These are phyloP conservation scores for Sarcophaga peregrina DNA, from an alignment of 1,140 invertebrate species.

Conservation along the genomic window DNA sequence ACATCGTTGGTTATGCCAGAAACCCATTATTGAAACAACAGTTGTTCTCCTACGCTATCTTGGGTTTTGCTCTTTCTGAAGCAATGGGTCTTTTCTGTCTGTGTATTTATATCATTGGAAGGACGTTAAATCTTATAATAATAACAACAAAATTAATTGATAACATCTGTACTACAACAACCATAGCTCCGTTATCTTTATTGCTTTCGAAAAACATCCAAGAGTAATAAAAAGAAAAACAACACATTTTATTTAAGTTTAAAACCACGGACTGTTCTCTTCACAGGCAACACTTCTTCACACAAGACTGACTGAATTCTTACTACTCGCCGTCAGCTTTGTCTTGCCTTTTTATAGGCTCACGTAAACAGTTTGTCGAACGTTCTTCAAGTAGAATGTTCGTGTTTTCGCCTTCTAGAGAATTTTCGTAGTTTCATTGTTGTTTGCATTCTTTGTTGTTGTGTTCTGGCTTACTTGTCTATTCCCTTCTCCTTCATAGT, in stretches of 20 bases:
- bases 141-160: slow-evolving; percentile 41
- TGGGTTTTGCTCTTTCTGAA: slow-evolving; percentile 99
- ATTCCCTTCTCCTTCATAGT: too few relatives aligned
- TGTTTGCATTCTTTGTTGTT: too few relatives aligned
- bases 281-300: too few relatives aligned
- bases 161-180: slow-evolving; percentile 46
- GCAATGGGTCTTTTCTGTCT: slow-evolving; percentile 99
- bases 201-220: slow-evolving; percentile 66
- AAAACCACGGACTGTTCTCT: too few relatives aligned
- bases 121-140: slow-evolving; percentile 33
- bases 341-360: too few relatives aligned
- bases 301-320: too few relatives aligned
- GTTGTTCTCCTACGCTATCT: slow-evolving; percentile 98
- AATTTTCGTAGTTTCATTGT: too few relatives aligned
- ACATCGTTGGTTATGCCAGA: slow-evolving; percentile 99
- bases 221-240: slow-evolving; percentile 49
- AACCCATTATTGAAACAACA: slow-evolving; percentile 99
- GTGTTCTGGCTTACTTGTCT: too few relatives aligned
- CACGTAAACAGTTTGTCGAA: too few relatives aligned
- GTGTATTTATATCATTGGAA: slow-evolving; percentile 48
- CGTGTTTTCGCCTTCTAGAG: too few relatives aligned
- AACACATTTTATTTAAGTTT: slow-evolving; percentile 60
- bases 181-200: slow-evolving; percentile 47
- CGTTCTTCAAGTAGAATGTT: too few relatives aligned
- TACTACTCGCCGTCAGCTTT: too few relatives aligned